Evolutionary conservation across 2,797 vertebrate species (phyloP).

Genomic region (Distichodus sexfasciatus): DNA sequence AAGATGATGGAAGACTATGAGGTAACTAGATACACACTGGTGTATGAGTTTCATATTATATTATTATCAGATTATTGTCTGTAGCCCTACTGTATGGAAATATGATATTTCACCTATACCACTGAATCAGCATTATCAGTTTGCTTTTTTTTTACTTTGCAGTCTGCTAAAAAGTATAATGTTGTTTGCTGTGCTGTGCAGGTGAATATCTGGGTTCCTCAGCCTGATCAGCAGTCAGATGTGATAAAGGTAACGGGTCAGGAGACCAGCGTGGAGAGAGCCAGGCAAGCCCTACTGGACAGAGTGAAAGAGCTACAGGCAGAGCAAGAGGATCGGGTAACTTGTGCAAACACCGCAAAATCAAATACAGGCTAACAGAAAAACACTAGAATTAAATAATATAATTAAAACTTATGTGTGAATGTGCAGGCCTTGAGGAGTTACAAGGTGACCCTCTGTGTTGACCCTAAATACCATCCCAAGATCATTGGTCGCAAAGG

Average conservation of each 20-base stretch:
- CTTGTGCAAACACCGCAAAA: neutral
- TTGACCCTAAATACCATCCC: conserved; percentile 78
- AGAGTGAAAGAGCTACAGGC: conserved; percentile 78
- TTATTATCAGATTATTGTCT: no score
- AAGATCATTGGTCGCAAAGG: conserved; percentile 81
- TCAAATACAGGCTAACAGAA: neutral
- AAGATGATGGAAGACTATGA: conserved; percentile 86
- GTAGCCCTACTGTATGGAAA: no score
- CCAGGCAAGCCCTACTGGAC: conserved; percentile 70
- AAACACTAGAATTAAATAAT: neutral
- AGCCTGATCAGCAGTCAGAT: conserved; percentile 78
- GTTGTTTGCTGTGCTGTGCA: conserved; percentile 41
- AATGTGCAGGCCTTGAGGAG: conserved; percentile 72
- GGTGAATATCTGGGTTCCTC: conserved; percentile 83
- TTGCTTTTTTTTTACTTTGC: neutral
- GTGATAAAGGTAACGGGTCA: conserved; percentile 78
- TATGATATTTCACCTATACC: neutral
- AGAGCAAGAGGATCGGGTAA: conserved; percentile 79
- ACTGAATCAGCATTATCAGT: neutral
- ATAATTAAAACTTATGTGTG: neutral
- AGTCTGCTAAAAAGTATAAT: neutral
- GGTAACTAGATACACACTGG: conserved; percentile 65
- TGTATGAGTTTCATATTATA: no score
- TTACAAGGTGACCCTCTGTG: conserved; percentile 74
- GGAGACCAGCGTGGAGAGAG: conserved; percentile 71